Percentiles rank a stretch among this genome's conserved stretches.
Evolutionary conservation across 2,888 invertebrate species (phyloP).

Genomic region (Enchytraeus crypticus): DNA sequence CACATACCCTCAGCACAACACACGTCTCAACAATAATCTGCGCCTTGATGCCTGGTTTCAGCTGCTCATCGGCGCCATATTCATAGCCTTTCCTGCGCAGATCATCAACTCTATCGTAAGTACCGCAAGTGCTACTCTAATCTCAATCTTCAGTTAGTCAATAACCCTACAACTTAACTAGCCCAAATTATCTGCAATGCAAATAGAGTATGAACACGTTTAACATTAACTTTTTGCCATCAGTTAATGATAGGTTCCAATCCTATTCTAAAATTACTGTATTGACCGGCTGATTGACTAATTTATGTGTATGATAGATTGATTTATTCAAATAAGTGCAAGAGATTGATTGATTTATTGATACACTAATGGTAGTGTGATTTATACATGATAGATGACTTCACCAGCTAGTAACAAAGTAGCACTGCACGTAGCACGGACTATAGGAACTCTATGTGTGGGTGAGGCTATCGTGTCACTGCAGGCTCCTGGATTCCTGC

Average conservation of each 20-base stretch:
- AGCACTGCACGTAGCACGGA: constrained; percentile 16
- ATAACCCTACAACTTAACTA: too few relatives aligned
- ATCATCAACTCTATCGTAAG: constrained; percentile 8
- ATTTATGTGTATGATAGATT: too few relatives aligned
- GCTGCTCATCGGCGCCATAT: constrained; percentile 9
- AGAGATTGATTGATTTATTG: too few relatives aligned
- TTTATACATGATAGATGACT: background rate
- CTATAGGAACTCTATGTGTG: constrained; percentile 16
- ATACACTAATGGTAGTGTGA: too few relatives aligned
- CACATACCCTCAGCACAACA: constrained; percentile 25
- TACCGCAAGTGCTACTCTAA: background rate
- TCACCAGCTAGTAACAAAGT: constrained; percentile 5
- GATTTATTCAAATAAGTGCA: too few relatives aligned
- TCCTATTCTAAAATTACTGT: too few relatives aligned
- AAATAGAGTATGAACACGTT: too few relatives aligned
- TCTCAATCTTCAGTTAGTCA: too few relatives aligned
- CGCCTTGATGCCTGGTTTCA: constrained; percentile 22
- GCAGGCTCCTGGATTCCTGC: constrained; percentile 28
- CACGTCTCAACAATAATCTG: constrained; percentile 23
- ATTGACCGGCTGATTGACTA: too few relatives aligned
- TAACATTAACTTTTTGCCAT: too few relatives aligned
- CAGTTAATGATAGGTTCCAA: too few relatives aligned
- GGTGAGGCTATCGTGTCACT: constrained; percentile 22
- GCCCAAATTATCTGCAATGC: too few relatives aligned
- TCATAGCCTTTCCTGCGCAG: constrained; percentile 24